Conservation (phyloP, 2,888 invertebrate species). For the Spodoptera exigua region DNA sequence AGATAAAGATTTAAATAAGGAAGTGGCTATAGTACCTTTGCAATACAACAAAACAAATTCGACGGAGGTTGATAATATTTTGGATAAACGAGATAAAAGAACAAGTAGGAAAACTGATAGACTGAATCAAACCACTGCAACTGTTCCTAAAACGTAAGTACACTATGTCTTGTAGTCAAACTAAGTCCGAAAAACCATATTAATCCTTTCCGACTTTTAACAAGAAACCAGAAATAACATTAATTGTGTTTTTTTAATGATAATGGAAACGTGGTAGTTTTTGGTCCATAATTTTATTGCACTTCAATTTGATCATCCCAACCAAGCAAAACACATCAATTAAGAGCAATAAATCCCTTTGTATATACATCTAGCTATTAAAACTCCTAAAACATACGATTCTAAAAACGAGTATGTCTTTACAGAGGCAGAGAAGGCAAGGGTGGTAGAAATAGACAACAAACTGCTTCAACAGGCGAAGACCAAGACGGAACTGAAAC, state of each 20-base stretch:
- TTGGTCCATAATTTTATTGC: no score
- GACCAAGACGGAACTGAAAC: slow-evolving; percentile 67
- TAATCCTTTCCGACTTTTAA: no score
- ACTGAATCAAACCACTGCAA: slow-evolving; percentile 85
- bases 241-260: no score
- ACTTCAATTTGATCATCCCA: no score
- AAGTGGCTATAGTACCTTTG: slow-evolving; percentile 78
- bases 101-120: slow-evolving; percentile 87
- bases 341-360: no score
- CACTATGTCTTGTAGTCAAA: neutral
- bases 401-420: no score
- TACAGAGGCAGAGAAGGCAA: slow-evolving; percentile 84
- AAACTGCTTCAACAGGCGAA: slow-evolving; percentile 62
- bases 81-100: slow-evolving; percentile 84
- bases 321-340: no score
- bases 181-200: no score
- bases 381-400: no score
- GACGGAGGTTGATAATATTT: slow-evolving; percentile 77
- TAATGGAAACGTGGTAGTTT: no score
- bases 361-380: no score
- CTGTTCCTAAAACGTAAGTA: slow-evolving; percentile 86
- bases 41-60: slow-evolving; percentile 81
- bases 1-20: slow-evolving; percentile 63
- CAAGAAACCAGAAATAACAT: no score
- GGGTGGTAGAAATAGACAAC: slow-evolving; percentile 76